These are phyloP conservation scores for Andrena bucephala DNA, from an alignment of 2,888 invertebrate species.

Conservation along the genomic window DNA sequence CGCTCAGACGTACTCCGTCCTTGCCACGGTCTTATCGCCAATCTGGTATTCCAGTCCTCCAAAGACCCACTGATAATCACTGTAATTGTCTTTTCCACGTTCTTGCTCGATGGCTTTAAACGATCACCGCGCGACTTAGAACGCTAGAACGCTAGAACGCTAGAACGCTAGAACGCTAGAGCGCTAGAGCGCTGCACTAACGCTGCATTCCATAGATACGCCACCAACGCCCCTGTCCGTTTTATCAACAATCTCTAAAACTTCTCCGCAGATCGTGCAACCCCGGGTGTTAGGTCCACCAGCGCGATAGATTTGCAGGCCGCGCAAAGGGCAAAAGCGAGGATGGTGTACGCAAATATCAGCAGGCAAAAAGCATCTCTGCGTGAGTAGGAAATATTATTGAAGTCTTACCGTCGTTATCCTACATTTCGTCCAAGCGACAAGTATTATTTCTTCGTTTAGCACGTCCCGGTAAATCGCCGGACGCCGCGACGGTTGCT, in stretches of 20 bases:
- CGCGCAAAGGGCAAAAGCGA: slow-evolving; percentile 93
- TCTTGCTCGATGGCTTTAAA: slow-evolving; percentile 46
- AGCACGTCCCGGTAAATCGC: slow-evolving; percentile 90
- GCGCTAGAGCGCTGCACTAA: slow-evolving; percentile 30
- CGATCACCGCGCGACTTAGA: slow-evolving; percentile 37
- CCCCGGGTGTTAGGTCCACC: slow-evolving; percentile 89
- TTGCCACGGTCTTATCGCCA: slow-evolving; percentile 88
- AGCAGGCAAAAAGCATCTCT: slow-evolving; percentile 91
- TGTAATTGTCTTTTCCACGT: slow-evolving; percentile 77
- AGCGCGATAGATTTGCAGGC: slow-evolving; percentile 98
- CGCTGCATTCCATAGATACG: neutral
- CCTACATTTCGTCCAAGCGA: neutral
- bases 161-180: too few species aligned
- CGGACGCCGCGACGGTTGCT: slow-evolving; percentile 86
- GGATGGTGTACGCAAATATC: slow-evolving; percentile 93
- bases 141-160: too few species aligned
- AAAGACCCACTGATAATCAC: slow-evolving; percentile 84
- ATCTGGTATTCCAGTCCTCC: slow-evolving; percentile 88
- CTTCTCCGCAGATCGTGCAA: slow-evolving; percentile 66
- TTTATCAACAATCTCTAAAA: neutral
- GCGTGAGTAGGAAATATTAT: slow-evolving; percentile 88
- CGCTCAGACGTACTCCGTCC: slow-evolving; percentile 87
- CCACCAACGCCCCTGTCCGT: neutral
- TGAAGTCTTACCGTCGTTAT: neutral
- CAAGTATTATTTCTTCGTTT: slow-evolving; percentile 57